These are phyloP conservation scores for Diplodus puntazzo DNA, from an alignment of 2,797 vertebrate genomes.

Conservation along the genomic window DNA sequence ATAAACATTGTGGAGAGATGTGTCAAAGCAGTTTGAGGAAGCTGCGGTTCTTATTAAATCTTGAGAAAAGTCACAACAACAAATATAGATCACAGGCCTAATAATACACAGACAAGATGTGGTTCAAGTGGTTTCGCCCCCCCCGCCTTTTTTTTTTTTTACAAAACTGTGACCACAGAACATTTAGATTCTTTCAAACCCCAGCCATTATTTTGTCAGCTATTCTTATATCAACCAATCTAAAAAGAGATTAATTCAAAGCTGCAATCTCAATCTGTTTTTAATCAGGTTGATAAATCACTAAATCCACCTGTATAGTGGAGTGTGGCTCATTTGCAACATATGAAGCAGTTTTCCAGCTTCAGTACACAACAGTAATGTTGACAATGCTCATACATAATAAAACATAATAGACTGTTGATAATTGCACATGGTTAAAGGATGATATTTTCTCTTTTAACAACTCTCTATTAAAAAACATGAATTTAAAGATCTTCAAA, in stretches of 20 bases:
- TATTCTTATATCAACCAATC: not conserved
- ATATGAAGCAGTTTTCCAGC: not conserved
- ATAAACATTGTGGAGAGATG: not conserved
- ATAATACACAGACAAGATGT: conserved; percentile 38
- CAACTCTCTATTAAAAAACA: not conserved
- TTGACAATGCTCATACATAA: not conserved
- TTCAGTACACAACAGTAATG: not conserved
- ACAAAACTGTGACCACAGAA: conserved; percentile 30
- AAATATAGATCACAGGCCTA: conserved; percentile 46
- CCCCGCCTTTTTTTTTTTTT: conserved; percentile 13
- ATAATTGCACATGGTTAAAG: not conserved
- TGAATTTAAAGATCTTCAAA: conserved; percentile 2
- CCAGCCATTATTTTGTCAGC: not conserved
- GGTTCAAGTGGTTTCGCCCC: conserved; percentile 53
- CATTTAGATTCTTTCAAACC: conserved; percentile 30
- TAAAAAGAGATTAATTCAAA: conserved; percentile 1
- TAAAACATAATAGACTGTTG: not conserved
- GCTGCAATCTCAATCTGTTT: not conserved
- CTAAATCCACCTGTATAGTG: not conserved
- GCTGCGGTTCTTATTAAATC: conserved; percentile 18
- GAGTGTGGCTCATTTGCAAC: not conserved
- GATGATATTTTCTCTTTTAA: not conserved
- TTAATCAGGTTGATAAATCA: not conserved
- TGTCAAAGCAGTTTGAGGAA: conserved; percentile 31
- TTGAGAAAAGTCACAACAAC: conserved; percentile 41